Conservation (phyloP, 2,113 vertebrate species). For the Collichthys lucidus region DNA sequence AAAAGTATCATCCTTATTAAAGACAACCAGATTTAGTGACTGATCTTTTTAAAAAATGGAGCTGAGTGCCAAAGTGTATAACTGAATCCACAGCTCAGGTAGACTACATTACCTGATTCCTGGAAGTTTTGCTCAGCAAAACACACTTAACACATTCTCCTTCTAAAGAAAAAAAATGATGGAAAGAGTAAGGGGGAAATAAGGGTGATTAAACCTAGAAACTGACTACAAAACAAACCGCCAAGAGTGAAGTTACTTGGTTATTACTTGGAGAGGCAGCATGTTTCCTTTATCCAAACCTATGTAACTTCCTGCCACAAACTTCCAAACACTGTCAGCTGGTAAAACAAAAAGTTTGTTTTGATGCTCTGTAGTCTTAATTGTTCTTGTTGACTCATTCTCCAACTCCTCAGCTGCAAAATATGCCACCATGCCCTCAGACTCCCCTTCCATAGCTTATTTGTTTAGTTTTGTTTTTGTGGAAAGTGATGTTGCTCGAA, state of each 20-base stretch:
- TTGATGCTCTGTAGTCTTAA: conserved; percentile 63
- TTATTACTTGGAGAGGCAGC: conserved; percentile 40
- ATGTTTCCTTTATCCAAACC: conserved; percentile 50
- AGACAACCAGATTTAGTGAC: conserved; percentile 40
- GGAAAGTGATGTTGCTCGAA: conserved; percentile 50
- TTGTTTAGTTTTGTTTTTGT: conserved; percentile 55
- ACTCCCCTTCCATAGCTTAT: conserved; percentile 13
- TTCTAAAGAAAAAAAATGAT: conserved; percentile 23
- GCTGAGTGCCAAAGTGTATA: conserved; percentile 12
- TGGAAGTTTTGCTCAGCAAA: conserved; percentile 29
- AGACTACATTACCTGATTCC: conserved; percentile 1
- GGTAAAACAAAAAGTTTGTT: conserved; percentile 61
- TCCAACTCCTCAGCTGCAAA: conserved; percentile 47
- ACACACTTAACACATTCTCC: conserved; percentile 28
- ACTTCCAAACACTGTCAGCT: conserved; percentile 62
- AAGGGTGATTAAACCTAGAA: conserved; percentile 61
- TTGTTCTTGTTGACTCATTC: conserved; percentile 67
- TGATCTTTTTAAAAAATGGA: conserved; percentile 46
- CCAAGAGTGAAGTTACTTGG: conserved; percentile 51
- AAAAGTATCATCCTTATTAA: conserved; percentile 53
- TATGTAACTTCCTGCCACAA: conserved; percentile 55
- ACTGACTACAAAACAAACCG: conserved; percentile 61
- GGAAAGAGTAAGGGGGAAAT: conserved; percentile 38
- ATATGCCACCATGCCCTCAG: conserved; percentile 37
- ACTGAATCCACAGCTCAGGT: conserved; percentile 27